Evolutionary conservation across 2,113 vertebrate species (phyloP).

Genomic region (Edolisoma coerulescens): DNA sequence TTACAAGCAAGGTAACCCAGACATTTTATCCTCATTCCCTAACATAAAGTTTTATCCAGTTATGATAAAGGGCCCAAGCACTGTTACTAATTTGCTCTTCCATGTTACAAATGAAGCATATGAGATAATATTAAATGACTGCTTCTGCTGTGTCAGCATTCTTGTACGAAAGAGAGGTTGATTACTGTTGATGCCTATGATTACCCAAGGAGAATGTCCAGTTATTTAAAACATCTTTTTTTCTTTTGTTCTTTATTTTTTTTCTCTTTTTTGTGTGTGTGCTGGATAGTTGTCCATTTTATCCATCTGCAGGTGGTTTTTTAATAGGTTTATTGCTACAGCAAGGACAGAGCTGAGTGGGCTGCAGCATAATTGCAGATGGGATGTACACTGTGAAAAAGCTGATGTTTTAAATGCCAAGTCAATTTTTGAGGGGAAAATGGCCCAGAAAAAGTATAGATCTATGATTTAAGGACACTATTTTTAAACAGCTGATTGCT

Average conservation of each 20-base stretch:
- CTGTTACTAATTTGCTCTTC: not conserved
- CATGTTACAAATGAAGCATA: not conserved
- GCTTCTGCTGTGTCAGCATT: not conserved
- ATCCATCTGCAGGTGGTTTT: not conserved
- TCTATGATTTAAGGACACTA: conserved; percentile 21
- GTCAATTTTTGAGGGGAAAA: conserved; percentile 54
- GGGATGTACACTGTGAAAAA: conserved; percentile 49
- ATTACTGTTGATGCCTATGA: not conserved
- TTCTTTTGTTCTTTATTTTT: not conserved
- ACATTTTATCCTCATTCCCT: not conserved
- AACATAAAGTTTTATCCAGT: not conserved
- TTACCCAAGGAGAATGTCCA: not conserved
- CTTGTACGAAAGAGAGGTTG: not conserved
- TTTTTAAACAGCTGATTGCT: conserved; percentile 57
- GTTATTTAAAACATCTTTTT: not conserved
- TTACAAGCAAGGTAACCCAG: not conserved
- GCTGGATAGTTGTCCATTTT: not conserved
- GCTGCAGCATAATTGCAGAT: conserved; percentile 47
- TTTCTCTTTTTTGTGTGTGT: not conserved
- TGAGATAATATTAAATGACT: not conserved
- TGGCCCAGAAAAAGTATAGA: conserved; percentile 12
- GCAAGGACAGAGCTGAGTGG: conserved; percentile 11
- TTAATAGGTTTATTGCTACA: conserved; percentile 26
- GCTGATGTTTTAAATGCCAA: conserved; percentile 68
- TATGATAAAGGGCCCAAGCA: not conserved